Evolutionary conservation across 2,888 invertebrate genomes (phyloP), one percentile per base, ranked within the genome.

Genomic region (Acleris cristana): DNA sequence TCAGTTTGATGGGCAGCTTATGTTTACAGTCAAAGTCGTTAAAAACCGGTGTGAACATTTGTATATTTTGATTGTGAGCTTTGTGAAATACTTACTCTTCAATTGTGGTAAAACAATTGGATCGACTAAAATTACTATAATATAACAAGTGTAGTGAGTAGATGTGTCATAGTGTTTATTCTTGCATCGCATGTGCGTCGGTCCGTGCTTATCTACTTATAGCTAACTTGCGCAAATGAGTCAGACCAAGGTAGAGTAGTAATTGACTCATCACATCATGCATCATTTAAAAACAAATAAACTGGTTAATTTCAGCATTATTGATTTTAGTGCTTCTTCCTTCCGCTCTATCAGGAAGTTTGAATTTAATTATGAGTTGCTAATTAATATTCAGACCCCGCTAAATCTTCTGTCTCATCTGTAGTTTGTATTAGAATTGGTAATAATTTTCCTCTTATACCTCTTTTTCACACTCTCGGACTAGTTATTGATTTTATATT

Each of bases 161-260:
- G 77, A 84, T 90, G 90, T 86, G 89, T 91, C 91, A 91, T 79
- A 70, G 72, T 74, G 78, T 82, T 53, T 84, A 87, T 88, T 86
- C 82, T 80, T 70, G 80, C 80, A 72, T n/a, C 48, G 48, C 18
- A 48, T 16, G 48, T 48, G 18, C 48, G 40, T 72, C 60, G 67
- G 69, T 73, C 49, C 70, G 73, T 76, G 40, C 44, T 57, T 23
- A 53, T 2, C 76, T 78, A 77, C 74, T 78, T 77, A 73, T 74
- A 75, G 74, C 73, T 68, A 79, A 83, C 78, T 80, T 81, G 76
- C 74, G 76, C 75, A 76, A 76, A 83, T 90, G 90, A 89, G 79
- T 89, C 89, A 90, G 76, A 69, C 70, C 71, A 81, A 85, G 78
- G 82, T 79, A 76, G 78, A 84, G 85, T 85, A 79, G 79, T 76